Percentiles rank a stretch among this genome's conserved stretches.
phyloP scores from a whole-genome alignment of 2,888 invertebrate species.

The Saturnia pavonia region DNA sequence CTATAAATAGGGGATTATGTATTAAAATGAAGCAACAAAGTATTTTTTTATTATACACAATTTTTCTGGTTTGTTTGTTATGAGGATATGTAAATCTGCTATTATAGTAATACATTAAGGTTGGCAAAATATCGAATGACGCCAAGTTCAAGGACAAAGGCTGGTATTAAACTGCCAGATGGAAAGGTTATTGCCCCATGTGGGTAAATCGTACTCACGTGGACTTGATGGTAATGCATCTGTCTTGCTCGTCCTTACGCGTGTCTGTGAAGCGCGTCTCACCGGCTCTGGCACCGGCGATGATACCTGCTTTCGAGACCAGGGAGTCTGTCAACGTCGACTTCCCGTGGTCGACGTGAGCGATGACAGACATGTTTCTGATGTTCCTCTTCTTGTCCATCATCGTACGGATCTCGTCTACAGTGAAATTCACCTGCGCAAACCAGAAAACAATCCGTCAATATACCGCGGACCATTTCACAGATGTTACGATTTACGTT shows the following conservation, averaged over 20 bases:
- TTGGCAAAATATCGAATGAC: neutral
- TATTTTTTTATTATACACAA: neutral
- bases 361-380: slow-evolving; percentile 99
- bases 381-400: slow-evolving; percentile 99
- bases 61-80: neutral
- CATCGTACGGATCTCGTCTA: slow-evolving; percentile 99
- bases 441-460: slow-evolving; percentile 62
- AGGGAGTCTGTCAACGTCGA: slow-evolving; percentile 99
- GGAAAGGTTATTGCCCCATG: slow-evolving; percentile 50
- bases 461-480: slow-evolving; percentile 58
- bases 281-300: slow-evolving; percentile 98
- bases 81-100: neutral
- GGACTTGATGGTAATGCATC: slow-evolving; percentile 99
- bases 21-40: neutral
- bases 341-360: slow-evolving; percentile 99
- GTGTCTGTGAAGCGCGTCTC: slow-evolving; percentile 99
- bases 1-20: neutral
- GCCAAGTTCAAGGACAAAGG: slow-evolving; percentile 37
- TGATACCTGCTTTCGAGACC: slow-evolving; percentile 99
- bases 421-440: slow-evolving; percentile 99
- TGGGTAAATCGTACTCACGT: slow-evolving; percentile 87
- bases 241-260: slow-evolving; percentile 99
- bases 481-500: slow-evolving; percentile 43
- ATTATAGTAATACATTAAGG: neutral
- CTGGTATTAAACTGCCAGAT: neutral